Evolutionary conservation across 2,888 invertebrate species (phyloP), one percentile per base, ranked within the genome.

Genomic region (Drosophila macrospina): DNA sequence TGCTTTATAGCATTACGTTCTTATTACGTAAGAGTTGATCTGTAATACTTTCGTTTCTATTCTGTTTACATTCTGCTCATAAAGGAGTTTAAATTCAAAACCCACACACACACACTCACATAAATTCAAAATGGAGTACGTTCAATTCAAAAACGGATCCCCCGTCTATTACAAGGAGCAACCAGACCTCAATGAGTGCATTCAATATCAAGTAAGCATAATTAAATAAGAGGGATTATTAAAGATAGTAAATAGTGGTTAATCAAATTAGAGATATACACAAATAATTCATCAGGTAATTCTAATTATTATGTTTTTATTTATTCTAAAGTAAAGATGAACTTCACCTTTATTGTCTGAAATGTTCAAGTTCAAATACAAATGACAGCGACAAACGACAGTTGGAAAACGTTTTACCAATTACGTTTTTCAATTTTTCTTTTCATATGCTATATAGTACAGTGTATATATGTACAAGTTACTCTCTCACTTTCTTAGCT

Each of bases 151-250:
- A 91, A 92, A 92, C 69, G 92, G 92, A 87, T 89, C 91, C 65
- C 92, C 92, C 72, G 91, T 91, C 85, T 92, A 92, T 88, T 91
- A 91, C 89, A 91, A 91, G 90, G 92, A 91, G 83, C 86, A 91
- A 76, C 91, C 91, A 88, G 92, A 92, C 86, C 84, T 91, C 84
- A 91, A 92, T 81, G 92, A 92, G 85, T 90, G 90, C 83, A 91
- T 92, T 88, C 92, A 92, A 86, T 91, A 92, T 87, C 92, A 92
- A 92, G 92, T 92, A 92, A 92, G 92, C 76, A 54, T 11, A 30
- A 39, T 20, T 5, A 41, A 30, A 30, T 41, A 13, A 41, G 15
- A 15, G 15, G 5, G 7, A 2, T 10, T 39, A 16, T 15, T n/a
- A 15, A 13, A 13, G 3, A 0, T 8, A 13, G 5, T 34, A 6